Conservation (phyloP, 2,797 vertebrate genomes). For the Taenioides sp. region DNA sequence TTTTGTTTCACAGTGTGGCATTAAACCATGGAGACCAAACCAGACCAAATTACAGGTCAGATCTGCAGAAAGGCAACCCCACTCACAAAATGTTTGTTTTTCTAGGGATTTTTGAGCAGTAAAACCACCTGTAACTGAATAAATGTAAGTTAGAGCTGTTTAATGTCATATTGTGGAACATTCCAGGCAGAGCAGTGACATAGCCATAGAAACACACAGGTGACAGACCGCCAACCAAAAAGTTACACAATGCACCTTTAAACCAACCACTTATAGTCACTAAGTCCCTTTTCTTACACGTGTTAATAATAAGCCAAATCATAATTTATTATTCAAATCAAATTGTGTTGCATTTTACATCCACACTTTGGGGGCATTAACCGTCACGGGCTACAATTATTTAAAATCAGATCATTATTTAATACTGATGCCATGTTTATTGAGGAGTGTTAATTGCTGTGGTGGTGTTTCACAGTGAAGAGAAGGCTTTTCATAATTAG, state of each 20-base stretch:
- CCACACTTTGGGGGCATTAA: background rate
- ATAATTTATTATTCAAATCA: background rate
- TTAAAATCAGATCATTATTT: background rate
- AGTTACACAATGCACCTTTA: background rate
- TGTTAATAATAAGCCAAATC: background rate
- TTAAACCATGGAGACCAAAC: too few species aligned
- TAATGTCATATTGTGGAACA: too few species aligned
- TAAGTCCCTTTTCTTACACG: background rate
- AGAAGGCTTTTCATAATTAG: slow-evolving; percentile 28
- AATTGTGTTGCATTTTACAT: background rate
- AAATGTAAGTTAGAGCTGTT: too few species aligned
- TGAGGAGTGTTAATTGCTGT: slow-evolving; percentile 33
- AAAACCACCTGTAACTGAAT: too few species aligned
- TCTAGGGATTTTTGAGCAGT: too few species aligned
- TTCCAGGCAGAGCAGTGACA: too few species aligned
- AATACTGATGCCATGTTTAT: background rate
- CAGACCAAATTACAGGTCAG: too few species aligned
- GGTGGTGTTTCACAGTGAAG: slow-evolving; percentile 21
- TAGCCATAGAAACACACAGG: too few species aligned
- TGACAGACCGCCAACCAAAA: too few species aligned
- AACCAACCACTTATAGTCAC: background rate
- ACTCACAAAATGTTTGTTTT: too few species aligned
- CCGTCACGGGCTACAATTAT: background rate
- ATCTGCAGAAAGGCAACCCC: too few species aligned
- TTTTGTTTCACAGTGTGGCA: background rate